Base-by-base conservation (phyloP, 2,888 invertebrate genomes). In the Adineta ricciae region DNA sequence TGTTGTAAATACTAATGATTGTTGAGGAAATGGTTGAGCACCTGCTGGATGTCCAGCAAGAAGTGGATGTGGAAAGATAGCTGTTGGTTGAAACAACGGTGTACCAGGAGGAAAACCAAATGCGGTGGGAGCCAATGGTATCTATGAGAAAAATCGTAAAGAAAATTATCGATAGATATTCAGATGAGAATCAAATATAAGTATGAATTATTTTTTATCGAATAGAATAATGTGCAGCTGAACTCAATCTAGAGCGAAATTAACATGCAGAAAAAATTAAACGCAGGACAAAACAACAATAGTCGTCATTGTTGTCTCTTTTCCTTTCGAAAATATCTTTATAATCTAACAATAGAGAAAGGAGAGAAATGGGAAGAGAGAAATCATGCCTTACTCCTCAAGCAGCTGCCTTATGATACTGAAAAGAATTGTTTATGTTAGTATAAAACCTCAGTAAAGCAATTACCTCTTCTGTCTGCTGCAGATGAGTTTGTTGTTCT, bases 191-290 rank as follows among this genome's bases (percentile, higher is more conserved):
- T 16, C 14, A 46, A 46, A 46, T 46, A 46, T 11, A 46, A 46
- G 46, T 46, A 46, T 46, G 11, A 46, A 46, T 46, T 46, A 46
- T 5, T 2, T 27, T 32, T 64, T 14, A 19, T 64, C 0, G 3
- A 16, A 64, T 64, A 64, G 64, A 32, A 32, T 16, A 16, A 36
- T 64, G 32, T 64, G 64, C 64, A 64, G 64, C 64, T 64, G 32
- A 19, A 64, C 64, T 64, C 64, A 32, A 64, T 32, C 19, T 64
- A 5, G 32, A 64, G 64, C 64, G 32, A 64, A 64, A 64, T 32
- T 64, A 64, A 64, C 64, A 64, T 64, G 64, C 64, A 64, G 32
- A 64, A 64, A 32, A n/a, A 64, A 64, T 64, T 64, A 64, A 50
- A 50, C 2, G 19, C 19, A 50, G 19, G 50, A 50, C 19, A n/a